A percentile compares a stretch with the other conserved stretches of the same genome.
phyloP scores from a whole-genome alignment of 92 coral and sea anemone species.

The Hydrozoanthus gracilis region DNA sequence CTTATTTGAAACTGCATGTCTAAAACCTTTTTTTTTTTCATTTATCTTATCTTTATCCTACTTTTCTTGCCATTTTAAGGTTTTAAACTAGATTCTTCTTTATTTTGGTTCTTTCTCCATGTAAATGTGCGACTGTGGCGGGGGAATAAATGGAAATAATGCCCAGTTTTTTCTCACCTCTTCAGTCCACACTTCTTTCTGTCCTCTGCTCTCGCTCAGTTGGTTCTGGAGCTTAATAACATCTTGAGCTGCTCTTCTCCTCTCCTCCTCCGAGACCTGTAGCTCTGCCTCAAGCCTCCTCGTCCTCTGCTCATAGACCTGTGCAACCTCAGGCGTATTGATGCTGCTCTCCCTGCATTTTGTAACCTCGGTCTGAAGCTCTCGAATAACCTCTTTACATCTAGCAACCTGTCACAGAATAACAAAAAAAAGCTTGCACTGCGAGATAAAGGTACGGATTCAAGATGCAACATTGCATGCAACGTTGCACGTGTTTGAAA shows the following conservation, averaged over 20 bases:
- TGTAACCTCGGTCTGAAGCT: conserved; percentile 73
- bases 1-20: no score
- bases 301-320: conserved; percentile 83
- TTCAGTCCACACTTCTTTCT: conserved; percentile 74
- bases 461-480: no score
- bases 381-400: conserved; percentile 82
- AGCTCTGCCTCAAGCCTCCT: conserved; percentile 81
- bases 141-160: no score
- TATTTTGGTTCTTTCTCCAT: no score
- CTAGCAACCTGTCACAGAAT: conserved; percentile 74
- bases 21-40: no score
- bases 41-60: no score
- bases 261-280: conserved; percentile 80
- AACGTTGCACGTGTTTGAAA: no score
- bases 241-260: conserved; percentile 70
- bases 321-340: conserved; percentile 67
- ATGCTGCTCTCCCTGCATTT: conserved; percentile 56
- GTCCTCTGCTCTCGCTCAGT: conserved; percentile 75
- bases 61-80: no score
- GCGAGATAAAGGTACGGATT: not conserved
- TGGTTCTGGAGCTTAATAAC: conserved; percentile 76
- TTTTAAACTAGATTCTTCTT: no score
- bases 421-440: not conserved
- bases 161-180: conserved; percentile 58
- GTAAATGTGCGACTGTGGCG: no score